Conservation (phyloP, 1,140 invertebrate species). For the Calephelis virginiensis region DNA sequence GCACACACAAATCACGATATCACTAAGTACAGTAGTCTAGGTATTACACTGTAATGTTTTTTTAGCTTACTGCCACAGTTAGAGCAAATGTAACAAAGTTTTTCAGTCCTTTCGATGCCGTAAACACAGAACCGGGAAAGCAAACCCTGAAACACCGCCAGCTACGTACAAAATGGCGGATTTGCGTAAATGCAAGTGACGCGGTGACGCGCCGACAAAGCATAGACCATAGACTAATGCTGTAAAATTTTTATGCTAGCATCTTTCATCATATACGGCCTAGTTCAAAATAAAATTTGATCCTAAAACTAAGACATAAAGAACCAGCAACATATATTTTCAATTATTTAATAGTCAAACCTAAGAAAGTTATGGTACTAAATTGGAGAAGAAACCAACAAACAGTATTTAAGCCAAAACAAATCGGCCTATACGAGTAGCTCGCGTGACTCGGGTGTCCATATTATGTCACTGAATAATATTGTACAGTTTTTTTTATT, state of each 20-base stretch:
- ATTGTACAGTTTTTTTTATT: too few species aligned
- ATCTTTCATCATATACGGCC: neutral
- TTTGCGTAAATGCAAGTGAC: conserved; percentile 74
- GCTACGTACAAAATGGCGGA: conserved; percentile 79
- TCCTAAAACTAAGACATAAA: too few species aligned
- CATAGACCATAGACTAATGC: conserved; percentile 33
- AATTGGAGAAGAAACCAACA: too few species aligned
- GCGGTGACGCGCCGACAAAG: conserved; percentile 72
- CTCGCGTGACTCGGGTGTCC: too few species aligned
- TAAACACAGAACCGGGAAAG: conserved; percentile 69
- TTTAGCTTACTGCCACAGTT: conserved; percentile 49
- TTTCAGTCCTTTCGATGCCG: conserved; percentile 59
- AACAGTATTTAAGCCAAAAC: too few species aligned
- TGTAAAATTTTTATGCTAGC: neutral
- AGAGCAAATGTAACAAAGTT: conserved; percentile 59
- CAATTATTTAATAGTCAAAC: too few species aligned
- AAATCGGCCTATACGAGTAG: too few species aligned
- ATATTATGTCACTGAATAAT: too few species aligned
- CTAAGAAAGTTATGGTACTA: too few species aligned
- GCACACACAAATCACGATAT: conserved; percentile 73
- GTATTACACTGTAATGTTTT: conserved; percentile 56
- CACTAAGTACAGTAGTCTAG: conserved; percentile 60
- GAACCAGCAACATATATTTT: too few species aligned
- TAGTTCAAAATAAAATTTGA: too few species aligned
- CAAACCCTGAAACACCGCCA: conserved; percentile 73